These are phyloP conservation scores for Dyspetes luteomarginatus DNA, from an alignment of 2,888 invertebrate species.

Conservation along the genomic window DNA sequence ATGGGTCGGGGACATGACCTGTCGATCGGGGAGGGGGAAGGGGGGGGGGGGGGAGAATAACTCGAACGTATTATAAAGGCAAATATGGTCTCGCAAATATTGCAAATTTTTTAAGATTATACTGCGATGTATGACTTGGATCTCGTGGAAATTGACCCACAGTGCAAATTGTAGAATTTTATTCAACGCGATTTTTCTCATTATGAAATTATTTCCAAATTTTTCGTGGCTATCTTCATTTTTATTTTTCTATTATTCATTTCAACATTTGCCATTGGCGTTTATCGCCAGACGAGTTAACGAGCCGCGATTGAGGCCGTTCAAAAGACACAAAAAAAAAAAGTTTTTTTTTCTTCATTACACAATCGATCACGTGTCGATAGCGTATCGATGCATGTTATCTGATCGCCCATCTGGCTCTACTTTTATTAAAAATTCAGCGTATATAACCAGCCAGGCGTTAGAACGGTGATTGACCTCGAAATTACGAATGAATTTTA, in stretches of 20 bases:
- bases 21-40: background rate
- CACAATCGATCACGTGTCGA: constrained; percentile 55
- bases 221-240: background rate
- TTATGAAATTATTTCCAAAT: background rate
- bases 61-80: background rate
- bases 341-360: constrained; percentile 26
- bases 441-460: constrained; percentile 5
- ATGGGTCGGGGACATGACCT: background rate
- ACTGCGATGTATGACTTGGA: background rate
- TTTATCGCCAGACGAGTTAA: too few relatives aligned
- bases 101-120: background rate
- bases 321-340: background rate
- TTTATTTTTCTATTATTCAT: too few relatives aligned
- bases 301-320: too few relatives aligned
- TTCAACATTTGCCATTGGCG: too few relatives aligned
- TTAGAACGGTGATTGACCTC: constrained; percentile 13
- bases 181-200: background rate
- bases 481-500: constrained; percentile 23
- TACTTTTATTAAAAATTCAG: constrained; percentile 10
- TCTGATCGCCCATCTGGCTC: constrained; percentile 29
- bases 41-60: too few relatives aligned
- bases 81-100: background rate
- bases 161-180: background rate
- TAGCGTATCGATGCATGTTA: constrained; percentile 55
- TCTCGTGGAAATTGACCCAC: background rate